These are phyloP conservation scores for Zygothrica quintamaculata DNA, from an alignment of 2,888 invertebrate species.

Conservation along the genomic window DNA sequence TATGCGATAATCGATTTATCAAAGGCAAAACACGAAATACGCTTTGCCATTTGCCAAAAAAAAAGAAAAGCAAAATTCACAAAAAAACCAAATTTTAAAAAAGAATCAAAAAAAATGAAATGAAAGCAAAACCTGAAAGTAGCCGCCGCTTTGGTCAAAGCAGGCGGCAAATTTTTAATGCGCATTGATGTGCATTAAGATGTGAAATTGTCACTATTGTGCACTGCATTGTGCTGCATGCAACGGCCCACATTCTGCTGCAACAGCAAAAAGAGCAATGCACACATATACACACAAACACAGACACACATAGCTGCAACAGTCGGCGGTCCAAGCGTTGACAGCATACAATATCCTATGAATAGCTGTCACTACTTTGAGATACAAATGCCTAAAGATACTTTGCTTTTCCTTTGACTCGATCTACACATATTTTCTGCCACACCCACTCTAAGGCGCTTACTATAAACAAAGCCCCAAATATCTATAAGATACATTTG, in stretches of 20 bases:
- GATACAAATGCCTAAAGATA: slow-evolving; percentile 6
- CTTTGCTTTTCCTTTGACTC: slow-evolving; percentile 28
- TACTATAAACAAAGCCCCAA: too few species aligned
- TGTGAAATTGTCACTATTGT: slow-evolving; percentile 82
- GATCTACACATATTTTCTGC: slow-evolving; percentile 44
- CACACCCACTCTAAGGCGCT: slow-evolving; percentile 76
- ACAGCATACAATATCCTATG: slow-evolving; percentile 69
- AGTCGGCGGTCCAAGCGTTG: slow-evolving; percentile 64
- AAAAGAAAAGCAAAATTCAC: background rate
- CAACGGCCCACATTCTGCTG: slow-evolving; percentile 52
- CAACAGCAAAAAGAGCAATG: slow-evolving; percentile 58
- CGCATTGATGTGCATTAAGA: slow-evolving; percentile 80
- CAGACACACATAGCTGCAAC: slow-evolving; percentile 19
- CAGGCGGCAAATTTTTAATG: slow-evolving; percentile 62
- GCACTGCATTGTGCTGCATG: slow-evolving; percentile 50
- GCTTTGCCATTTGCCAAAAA: slow-evolving; percentile 54
- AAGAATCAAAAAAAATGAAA: slow-evolving; percentile 16
- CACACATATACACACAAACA: slow-evolving; percentile 9
- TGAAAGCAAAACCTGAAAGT: slow-evolving; percentile 32
- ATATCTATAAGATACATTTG: too few species aligned
- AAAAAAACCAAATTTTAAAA: slow-evolving; percentile 25
- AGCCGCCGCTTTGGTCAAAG: slow-evolving; percentile 55
- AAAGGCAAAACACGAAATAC: slow-evolving; percentile 71
- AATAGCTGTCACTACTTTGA: slow-evolving; percentile 25
- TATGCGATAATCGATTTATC: slow-evolving; percentile 82